A percentile compares a stretch with the other conserved stretches of the same genome.
phyloP scores from a whole-genome alignment of 2,797 vertebrate species.

The Varecia variegata region DNA sequence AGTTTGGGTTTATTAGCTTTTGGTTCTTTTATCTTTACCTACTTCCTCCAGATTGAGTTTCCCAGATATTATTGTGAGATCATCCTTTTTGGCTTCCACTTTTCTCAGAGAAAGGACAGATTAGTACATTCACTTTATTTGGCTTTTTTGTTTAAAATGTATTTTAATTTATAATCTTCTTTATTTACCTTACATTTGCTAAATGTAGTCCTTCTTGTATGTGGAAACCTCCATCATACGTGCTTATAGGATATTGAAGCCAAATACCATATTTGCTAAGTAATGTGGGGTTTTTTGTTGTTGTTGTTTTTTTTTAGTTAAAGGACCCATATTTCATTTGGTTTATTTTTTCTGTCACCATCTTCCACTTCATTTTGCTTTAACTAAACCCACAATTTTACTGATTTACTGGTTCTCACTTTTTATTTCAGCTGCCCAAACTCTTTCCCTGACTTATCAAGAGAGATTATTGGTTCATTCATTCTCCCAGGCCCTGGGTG shows the following conservation, averaged over 20 bases:
- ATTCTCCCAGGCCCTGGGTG: conserved; percentile 51
- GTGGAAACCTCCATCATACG: neutral
- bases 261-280: neutral
- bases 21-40: conserved; percentile 25
- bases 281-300: neutral
- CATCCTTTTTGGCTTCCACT: neutral
- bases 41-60: conserved; percentile 13
- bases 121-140: neutral
- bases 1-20: conserved; percentile 24
- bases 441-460: conserved; percentile 49
- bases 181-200: conserved; percentile 13
- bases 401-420: conserved; percentile 42
- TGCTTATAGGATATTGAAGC: neutral
- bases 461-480: conserved; percentile 50
- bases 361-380: conserved; percentile 45
- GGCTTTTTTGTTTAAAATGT: neutral
- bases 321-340: neutral
- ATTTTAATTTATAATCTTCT: conserved; percentile 2
- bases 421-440: conserved; percentile 56
- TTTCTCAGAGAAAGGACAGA: neutral
- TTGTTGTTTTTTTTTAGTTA: neutral
- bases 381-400: neutral
- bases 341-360: neutral
- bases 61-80: neutral
- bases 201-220: neutral